phyloP scores from a whole-genome alignment of 1,140 invertebrate species.

The Yoshiicerus persimilis region DNA sequence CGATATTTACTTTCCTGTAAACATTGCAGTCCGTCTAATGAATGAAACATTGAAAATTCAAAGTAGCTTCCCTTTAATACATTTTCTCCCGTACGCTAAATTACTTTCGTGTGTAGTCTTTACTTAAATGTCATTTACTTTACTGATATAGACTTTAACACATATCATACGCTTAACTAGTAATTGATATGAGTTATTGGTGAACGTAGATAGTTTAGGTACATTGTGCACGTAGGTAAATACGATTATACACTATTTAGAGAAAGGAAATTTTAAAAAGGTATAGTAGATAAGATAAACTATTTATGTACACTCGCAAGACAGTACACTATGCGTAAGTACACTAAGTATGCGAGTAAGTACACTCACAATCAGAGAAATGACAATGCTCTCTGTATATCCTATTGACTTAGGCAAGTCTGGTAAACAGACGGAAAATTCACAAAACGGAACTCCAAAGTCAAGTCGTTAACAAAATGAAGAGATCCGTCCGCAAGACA shows the following conservation, averaged over 20 bases:
- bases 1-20: background rate
- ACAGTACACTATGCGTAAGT: background rate
- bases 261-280: background rate
- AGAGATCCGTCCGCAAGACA: background rate
- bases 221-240: background rate
- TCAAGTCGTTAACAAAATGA: conserved; percentile 6
- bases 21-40: background rate
- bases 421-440: background rate
- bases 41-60: background rate
- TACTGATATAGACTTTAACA: background rate
- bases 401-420: background rate
- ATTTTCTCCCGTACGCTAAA: background rate
- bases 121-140: too few species aligned
- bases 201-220: background rate
- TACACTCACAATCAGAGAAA: background rate
- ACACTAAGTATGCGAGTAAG: background rate
- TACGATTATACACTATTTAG: background rate
- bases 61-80: background rate
- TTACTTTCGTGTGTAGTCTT: too few species aligned
- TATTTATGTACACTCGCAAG: background rate
- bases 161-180: too few species aligned
- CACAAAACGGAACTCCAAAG: background rate
- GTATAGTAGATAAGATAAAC: background rate
- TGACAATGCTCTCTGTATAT: background rate
- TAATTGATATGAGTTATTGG: too few species aligned